These are phyloP conservation scores for Miniopterus natalensis DNA, from an alignment of 2,113 vertebrate species.

Conservation along the genomic window DNA sequence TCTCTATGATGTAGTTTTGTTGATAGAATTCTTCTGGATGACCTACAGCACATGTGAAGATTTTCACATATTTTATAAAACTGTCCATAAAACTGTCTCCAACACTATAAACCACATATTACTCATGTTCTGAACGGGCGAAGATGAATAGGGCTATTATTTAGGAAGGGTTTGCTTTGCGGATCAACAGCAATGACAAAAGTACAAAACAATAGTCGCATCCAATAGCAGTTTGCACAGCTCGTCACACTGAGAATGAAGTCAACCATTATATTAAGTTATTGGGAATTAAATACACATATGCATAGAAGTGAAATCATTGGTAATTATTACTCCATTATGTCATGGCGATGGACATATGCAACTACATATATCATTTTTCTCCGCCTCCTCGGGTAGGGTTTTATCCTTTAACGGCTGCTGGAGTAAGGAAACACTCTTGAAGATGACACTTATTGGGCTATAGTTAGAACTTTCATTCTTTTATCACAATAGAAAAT, in stretches of 20 bases:
- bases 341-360: neutral
- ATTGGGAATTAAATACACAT: neutral
- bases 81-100: constrained; percentile 74
- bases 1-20: constrained; percentile 65
- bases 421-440: neutral
- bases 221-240: neutral
- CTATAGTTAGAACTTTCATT: neutral
- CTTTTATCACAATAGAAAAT: neutral
- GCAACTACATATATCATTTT: neutral
- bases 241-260: neutral
- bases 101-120: constrained; percentile 57
- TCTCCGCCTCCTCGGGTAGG: neutral
- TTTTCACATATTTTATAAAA: constrained; percentile 67
- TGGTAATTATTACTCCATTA: neutral
- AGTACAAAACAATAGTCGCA: constrained; percentile 8
- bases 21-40: constrained; percentile 66
- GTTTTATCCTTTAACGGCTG: constrained; percentile 36
- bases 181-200: constrained; percentile 24
- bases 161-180: constrained; percentile 39
- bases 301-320: neutral
- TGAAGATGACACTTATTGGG: neutral
- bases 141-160: constrained; percentile 64
- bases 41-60: constrained; percentile 59
- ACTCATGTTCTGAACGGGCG: constrained; percentile 48
- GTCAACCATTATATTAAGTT: neutral